Base-by-base conservation (phyloP, 1,140 invertebrate genomes). In the Coenobita brevimanus region DNA sequence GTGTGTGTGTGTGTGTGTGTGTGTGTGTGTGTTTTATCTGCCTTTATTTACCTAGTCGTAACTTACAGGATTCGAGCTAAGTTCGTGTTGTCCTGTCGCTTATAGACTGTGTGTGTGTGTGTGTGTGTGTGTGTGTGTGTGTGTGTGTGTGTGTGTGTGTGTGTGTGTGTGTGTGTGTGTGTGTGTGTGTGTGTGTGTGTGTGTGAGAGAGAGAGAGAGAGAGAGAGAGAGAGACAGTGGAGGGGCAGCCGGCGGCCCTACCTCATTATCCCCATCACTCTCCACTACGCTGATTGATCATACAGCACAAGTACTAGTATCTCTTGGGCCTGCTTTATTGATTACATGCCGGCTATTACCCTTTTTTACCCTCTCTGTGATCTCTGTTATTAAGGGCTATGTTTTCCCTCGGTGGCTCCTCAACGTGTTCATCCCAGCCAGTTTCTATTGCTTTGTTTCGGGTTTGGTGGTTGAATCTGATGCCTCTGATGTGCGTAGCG, bases 291-390 rank as follows among this genome's bases (percentile, higher is more conserved):
- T 38, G 57, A 80, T 38, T 60, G 78, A 80, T 80, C 54, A 80
- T 62, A 62, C 38, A 38, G 54, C 36, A 80, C 62, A 36, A 80
- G 6, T 36, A 38, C 50, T 80, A 62, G 46, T 50, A 50, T 50
- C 46, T 62, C n/a, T 62, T n/a, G 38, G 54, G 38, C 30, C 57
- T 57, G 78, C 50, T 80, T 62, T 80, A 80, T 80, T 62, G 54
- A 60, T 80, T 80, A 80, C 54, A 62, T 38, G 33, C 78, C 38
- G 54, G 15, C 78, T 62, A 80, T 80, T 80, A 62, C 33, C 50
- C 27, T 80, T 36, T 60, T 80, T 62, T 33, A 50, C 30, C 78
- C n/a, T 80, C 27, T n/a, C 46, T 13, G 50, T 36, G 30, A 80
- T 27, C 78, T 80, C 27, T 60, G 50, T 24, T 57, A 62, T 80